phyloP scores from a whole-genome alignment of 2,888 invertebrate genomes.

The Furcula furcula region DNA sequence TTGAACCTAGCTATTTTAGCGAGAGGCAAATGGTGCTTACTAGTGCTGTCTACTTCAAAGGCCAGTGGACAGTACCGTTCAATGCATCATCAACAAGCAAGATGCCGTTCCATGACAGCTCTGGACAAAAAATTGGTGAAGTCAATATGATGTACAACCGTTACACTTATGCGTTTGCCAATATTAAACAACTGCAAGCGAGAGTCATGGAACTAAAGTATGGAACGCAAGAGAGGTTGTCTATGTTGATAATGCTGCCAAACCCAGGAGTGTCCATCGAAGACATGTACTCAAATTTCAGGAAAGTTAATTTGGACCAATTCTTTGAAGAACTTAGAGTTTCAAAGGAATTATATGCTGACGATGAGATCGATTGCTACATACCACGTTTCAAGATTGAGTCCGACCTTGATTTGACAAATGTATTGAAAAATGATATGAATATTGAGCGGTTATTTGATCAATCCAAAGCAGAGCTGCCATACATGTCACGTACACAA shows the following conservation, averaged over 20 bases:
- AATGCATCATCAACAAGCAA: slow-evolving; percentile 75
- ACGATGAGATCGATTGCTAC: slow-evolving; percentile 84
- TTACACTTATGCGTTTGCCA: slow-evolving; percentile 81
- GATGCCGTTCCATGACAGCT: slow-evolving; percentile 81
- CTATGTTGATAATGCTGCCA: slow-evolving; percentile 86
- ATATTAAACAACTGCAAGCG: slow-evolving; percentile 79
- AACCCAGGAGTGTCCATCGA: slow-evolving; percentile 75
- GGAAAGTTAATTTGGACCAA: slow-evolving; percentile 60
- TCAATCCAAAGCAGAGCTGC: slow-evolving; percentile 41
- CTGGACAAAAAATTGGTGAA: slow-evolving; percentile 71
- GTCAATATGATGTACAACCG: slow-evolving; percentile 89
- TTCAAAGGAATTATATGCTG: slow-evolving; percentile 74
- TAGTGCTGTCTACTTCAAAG: slow-evolving; percentile 87
- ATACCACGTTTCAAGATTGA: slow-evolving; percentile 84
- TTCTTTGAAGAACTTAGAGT: slow-evolving; percentile 76
- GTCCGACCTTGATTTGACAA: slow-evolving; percentile 80
- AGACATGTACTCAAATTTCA: slow-evolving; percentile 77
- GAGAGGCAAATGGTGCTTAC: slow-evolving; percentile 83
- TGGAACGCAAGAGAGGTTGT: slow-evolving; percentile 75
- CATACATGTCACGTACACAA: slow-evolving; percentile 72
- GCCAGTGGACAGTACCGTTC: slow-evolving; percentile 86
- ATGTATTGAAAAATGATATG: slow-evolving; percentile 61
- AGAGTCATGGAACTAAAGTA: slow-evolving; percentile 86
- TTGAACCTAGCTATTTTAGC: slow-evolving; percentile 58
- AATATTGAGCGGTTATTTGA: slow-evolving; percentile 83